phyloP scores from a whole-genome alignment of 2,113 vertebrate genomes.

The Tylochromis polylepis region DNA sequence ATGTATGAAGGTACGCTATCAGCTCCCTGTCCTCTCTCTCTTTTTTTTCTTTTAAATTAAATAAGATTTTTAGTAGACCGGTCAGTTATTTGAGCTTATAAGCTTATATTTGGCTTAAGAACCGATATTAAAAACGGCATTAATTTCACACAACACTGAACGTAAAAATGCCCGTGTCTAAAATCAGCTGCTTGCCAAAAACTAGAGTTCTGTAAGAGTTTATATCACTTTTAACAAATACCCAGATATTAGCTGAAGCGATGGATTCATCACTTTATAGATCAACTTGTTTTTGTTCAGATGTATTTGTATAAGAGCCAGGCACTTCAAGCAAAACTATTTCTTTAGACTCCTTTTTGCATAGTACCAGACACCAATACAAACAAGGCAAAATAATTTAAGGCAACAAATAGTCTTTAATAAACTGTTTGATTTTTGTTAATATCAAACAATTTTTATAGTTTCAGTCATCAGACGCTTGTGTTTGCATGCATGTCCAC shows the following conservation, averaged over 20 bases:
- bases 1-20: conserved; percentile 88
- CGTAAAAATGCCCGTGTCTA: background rate
- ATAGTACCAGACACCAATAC: background rate
- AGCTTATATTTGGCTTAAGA: background rate
- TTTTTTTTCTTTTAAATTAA: background rate
- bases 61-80: background rate
- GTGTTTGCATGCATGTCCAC: conserved; percentile 8
- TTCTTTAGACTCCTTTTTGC: background rate
- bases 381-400: background rate
- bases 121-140: background rate
- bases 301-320: background rate
- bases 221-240: background rate
- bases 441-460: background rate
- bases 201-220: background rate
- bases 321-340: background rate
- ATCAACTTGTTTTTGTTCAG: background rate
- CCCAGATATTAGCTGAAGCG: background rate
- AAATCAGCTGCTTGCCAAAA: background rate
- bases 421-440: background rate
- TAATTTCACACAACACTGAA: background rate
- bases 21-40: background rate
- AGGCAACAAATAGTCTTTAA: background rate
- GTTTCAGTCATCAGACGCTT: background rate
- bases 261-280: background rate
- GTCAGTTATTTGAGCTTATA: background rate